Percentiles rank a stretch among this genome's conserved stretches.
These are phyloP conservation scores for Epizoanthus illoricatus DNA, from an alignment of 92 coral and sea anemone genomes.

Conservation along the genomic window DNA sequence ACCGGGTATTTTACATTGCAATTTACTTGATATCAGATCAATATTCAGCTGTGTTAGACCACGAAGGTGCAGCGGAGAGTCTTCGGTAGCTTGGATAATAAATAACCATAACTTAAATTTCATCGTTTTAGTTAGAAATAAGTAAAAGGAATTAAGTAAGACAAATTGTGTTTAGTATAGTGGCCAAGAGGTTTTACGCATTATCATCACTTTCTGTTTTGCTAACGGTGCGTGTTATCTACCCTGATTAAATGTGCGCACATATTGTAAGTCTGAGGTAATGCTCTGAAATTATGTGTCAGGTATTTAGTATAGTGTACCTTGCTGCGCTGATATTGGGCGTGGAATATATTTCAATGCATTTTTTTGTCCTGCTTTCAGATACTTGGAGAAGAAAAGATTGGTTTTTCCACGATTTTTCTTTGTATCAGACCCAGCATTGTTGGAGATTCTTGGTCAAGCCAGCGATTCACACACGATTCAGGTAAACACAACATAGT, in stretches of 20 bases:
- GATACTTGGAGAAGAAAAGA: constrained; percentile 87
- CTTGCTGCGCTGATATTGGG: background rate
- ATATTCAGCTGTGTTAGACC: too few species aligned
- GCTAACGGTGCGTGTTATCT: too few species aligned
- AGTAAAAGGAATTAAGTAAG: too few species aligned
- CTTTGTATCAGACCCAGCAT: constrained; percentile 89
- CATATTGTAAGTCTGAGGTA: background rate
- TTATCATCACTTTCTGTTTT: too few species aligned
- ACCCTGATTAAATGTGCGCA: background rate
- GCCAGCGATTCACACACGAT: constrained; percentile 93
- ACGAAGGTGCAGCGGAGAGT: too few species aligned
- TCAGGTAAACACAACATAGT: constrained; percentile 47
- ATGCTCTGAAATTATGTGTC: too few species aligned
- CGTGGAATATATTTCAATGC: background rate
- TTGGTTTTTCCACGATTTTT: constrained; percentile 87
- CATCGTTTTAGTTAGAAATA: too few species aligned
- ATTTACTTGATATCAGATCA: background rate
- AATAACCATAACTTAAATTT: too few species aligned
- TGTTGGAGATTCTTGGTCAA: constrained; percentile 86
- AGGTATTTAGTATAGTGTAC: background rate
- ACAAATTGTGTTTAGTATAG: too few species aligned
- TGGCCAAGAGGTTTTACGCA: too few species aligned
- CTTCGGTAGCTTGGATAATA: too few species aligned
- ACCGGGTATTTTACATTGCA: constrained; percentile 64
- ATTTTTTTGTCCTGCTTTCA: constrained; percentile 1